Evolutionary conservation across 2,113 vertebrate species (phyloP), one percentile per base, ranked within the genome.

Genomic region (Sylvicapra grimmia): DNA sequence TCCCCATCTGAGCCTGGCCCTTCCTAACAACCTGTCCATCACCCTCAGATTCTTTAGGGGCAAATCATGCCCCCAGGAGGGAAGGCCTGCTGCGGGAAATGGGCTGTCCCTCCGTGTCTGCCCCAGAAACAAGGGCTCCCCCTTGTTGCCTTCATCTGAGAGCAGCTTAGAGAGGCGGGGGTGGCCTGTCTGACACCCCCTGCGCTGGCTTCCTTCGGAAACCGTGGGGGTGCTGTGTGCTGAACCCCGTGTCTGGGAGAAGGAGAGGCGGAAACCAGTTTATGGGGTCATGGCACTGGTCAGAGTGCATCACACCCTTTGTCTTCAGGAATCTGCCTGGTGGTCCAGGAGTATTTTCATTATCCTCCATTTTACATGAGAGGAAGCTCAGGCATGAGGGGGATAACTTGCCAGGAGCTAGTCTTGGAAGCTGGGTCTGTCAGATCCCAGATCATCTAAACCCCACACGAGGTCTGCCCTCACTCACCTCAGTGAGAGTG

Each of bases 401-500:
- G 8, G 59, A 47, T 49, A 49, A n/a, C 72, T 89, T 92, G 53
- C 58, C 54, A 75, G 49, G 27, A 95, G 47, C 65, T 68, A 90
- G 58, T 84, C 49, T 29, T 58, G 36, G 53, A 36, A 44, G 4
- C 72, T 16, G 0, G 23, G 8, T 61, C n/a, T 36, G 9, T 90
- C 44, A 93, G 61, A 91, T 49, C 68, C 49, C 44, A 58, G 75
- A 68, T 40, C 23, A 36, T 40, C 47, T 85, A 47, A 92, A 31
- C 54, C 56, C 7, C 54, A 59, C 80, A 12, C n/a, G 3, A 27
- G 29, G 6, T 23, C 47, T 80, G 5, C 4, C 27, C 25, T 77
- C 8, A 0, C 82, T 68, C 8, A 5, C 15, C 79, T 49, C 44
- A 61, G 58, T 8, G 1, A 21, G 21, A 33, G 19, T 21, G 31